Evolutionary conservation across 2,888 invertebrate species (phyloP), one percentile per base, ranked within the genome.

Genomic region (Ormyrus pomaceus): DNA sequence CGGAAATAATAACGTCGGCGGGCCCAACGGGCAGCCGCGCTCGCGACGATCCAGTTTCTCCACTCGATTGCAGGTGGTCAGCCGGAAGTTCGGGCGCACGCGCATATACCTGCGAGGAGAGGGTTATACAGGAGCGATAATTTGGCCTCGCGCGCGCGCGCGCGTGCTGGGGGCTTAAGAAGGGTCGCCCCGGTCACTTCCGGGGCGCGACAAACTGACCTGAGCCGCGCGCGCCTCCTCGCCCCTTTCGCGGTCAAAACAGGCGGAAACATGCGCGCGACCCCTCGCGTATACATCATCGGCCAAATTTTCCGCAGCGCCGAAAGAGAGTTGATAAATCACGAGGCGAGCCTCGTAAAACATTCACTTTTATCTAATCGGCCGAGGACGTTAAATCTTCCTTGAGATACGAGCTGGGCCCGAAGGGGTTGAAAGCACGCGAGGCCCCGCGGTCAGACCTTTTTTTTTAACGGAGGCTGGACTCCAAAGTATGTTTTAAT

Each of bases 231-330:
- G 80, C 55, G 55, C 88, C 53, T 46, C 50, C 86, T 84, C 86
- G 88, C 89, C 89, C 89, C 89, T 86, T 88, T 87, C 88, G 90
- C 87, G 90, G 90, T 90, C 90, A 90, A 90, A 90, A 90, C 90
- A 90, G 90, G 90, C 90, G 89, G 90, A 89, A 89, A 89, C 89
- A 90, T 88, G 88, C 88, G 88, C 89, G 89, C 89, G 89, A 88
- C 89, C 89, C 88, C 89, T 88, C 82, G 89, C 0, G 2, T 19
- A 2, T 90, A 73, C 61, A 77, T 80, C 76, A 77, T 80, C n/a
- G 50, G 64, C 53, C 11, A 71, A 70, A 81, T 77, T 77, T 81
- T 77, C 66, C 64, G 71, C 50, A 19, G 11, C 19, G 19, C 46
- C 50, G 6, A 50, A 4, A 50, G 45, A 45, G 50, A 13, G n/a